Base-by-base conservation (phyloP, 2,797 vertebrate species). In the Heteromormyrus szaboi region DNA sequence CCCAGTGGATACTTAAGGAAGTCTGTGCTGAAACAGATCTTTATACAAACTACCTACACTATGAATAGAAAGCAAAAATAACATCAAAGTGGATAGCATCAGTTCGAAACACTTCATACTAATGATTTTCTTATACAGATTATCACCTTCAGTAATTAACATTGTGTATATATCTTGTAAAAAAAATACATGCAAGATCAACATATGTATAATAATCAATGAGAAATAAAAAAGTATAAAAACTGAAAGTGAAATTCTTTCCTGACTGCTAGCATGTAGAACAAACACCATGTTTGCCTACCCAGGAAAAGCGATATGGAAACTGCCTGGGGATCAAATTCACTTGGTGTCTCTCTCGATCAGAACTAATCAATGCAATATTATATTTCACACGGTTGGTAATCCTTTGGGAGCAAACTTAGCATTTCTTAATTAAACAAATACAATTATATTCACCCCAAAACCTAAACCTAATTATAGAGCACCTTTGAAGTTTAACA, bases 401-500 rank as follows among this genome's bases (percentile, higher is more conserved):
- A 85, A 90, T 92, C 90, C 89, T 91, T 59, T 51, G 89, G 51
- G 90, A 92, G 89, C 89, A 91, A 14, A 90, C 91, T 89, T 89
- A 91, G 91, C 85, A 86, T 92, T 91, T 92, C 90, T 88, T 92
- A 89, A 93, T 93, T 92, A 91, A 86, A 90, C 90, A 65, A 88
- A 91, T 93, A 91, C 88, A 90, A 92, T 92, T 92, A 91, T 91
- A 93, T 90, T 91, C 91, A 89, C 90, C 90, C 91, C 89, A 87
- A 90, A 53, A 88, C 90, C 54, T 91, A 90, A 76, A 93, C 94
- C 92, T 92, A 92, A 95, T 93, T 89, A 88, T 90, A 8, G 9
- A 88, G 85, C 65, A 59, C 91, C 92, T 95, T 95, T 95, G 93
- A 95, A 95, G 95, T 95, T 93, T 51, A 83, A 68, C 86, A 89